Evolutionary conservation across 1,140 invertebrate genomes (phyloP), one percentile per base, ranked within the genome.

Genomic region (Tribolium castaneum): DNA sequence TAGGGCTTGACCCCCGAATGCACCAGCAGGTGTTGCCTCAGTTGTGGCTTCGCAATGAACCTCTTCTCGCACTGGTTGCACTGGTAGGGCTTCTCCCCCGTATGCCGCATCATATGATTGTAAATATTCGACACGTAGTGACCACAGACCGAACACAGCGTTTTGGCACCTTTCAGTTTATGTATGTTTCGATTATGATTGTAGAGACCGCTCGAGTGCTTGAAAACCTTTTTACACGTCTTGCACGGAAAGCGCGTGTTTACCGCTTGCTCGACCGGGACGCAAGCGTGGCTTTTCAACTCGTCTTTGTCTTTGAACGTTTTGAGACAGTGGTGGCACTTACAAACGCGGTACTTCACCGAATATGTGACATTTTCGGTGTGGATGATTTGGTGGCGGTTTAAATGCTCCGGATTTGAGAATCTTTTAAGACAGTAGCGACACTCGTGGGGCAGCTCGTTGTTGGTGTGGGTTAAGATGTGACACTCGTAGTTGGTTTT

Each of bases 31-130:
- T 94, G 93, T 19, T 90, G 90, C 4, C 91, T 90, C 59, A 94
- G 85, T 77, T 93, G 88, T 0, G 91, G 90, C 16, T 90, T 88
- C 0, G 93, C 88, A 3, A 90, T 92, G 82, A 95, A 96, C 0
- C 90, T 88, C 75, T 92, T 92, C 0, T 89, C 89, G 83, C 95
- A 96, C 0, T 93, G 88, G 50, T 90, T 90, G 83, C 95, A 97
- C 74, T 90, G 88, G 82, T 92, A 94, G 0, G 94, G 93, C 62
- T 91, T 90, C 77, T 93, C 92, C 0, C 93, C 90, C 0, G 90
- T 91, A 75, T 94, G 93, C n/a, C 90, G 90, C n/a, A 93, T 85
- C 88, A 92, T 92, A 83, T 97, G 96, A 62, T 78, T 79, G 34
- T 81, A 81, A 80, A 81, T 81, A 13, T 81, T 78, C 7, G 80